These are phyloP conservation scores for Heliopora coerulea DNA, from an alignment of 92 coral and sea anemone genomes.

Conservation along the genomic window DNA sequence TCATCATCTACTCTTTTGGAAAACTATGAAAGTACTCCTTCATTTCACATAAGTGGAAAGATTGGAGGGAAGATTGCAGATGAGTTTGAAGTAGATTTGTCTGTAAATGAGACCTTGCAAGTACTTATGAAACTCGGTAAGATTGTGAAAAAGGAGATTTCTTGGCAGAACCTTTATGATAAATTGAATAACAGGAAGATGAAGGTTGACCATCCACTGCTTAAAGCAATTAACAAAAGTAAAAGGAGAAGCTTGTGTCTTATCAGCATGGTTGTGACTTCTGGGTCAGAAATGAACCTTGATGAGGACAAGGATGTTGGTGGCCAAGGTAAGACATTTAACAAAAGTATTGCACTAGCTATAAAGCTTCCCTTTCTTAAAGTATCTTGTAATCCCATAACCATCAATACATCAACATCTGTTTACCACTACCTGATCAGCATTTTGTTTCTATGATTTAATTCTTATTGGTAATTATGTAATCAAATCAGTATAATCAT, in stretches of 20 bases:
- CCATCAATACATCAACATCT: too few relatives aligned
- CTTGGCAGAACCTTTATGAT: constrained; percentile 68
- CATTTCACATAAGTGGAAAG: constrained; percentile 74
- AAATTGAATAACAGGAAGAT: constrained; percentile 51
- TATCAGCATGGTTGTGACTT: constrained; percentile 60
- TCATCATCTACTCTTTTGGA: constrained; percentile 61
- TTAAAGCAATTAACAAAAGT: constrained; percentile 60
- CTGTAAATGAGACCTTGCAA: constrained; percentile 67
- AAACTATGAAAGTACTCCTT: constrained; percentile 79
- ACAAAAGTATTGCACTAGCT: too few relatives aligned
- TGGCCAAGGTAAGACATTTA: constrained; percentile 49
- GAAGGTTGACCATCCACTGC: constrained; percentile 72
- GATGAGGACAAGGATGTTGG: constrained; percentile 56
- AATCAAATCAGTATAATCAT: too few relatives aligned
- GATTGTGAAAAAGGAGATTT: constrained; percentile 62
- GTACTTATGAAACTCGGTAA: constrained; percentile 84
- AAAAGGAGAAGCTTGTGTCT: constrained; percentile 67
- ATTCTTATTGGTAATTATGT: too few relatives aligned
- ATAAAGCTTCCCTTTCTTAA: too few relatives aligned
- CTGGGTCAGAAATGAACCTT: constrained; percentile 55
- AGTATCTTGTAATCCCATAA: too few relatives aligned
- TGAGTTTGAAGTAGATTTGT: constrained; percentile 80
- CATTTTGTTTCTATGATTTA: too few relatives aligned
- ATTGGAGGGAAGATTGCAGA: constrained; percentile 85
- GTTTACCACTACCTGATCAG: too few relatives aligned